A percentile compares a stretch with the other conserved stretches of the same genome.
Evolutionary conservation across 30 jellyfish, hydroid and myxozoan species (phyloP).

Genomic region (Turritopsis dohrnii): DNA sequence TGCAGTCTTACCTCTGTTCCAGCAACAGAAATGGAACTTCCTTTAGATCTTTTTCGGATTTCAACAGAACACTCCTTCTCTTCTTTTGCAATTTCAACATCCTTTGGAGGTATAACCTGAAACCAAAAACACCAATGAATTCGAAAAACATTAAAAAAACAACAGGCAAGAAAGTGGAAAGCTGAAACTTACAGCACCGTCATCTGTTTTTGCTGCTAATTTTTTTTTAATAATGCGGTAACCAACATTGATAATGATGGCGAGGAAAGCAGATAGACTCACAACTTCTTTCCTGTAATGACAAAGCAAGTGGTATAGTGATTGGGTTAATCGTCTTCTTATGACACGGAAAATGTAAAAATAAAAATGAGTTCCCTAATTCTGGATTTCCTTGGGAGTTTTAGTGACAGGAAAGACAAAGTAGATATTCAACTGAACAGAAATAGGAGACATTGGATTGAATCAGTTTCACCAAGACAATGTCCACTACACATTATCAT

Average conservation of each 20-base stretch:
- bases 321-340: too few relatives aligned
- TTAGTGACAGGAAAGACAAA: too few relatives aligned
- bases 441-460: too few relatives aligned
- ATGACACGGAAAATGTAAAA: too few relatives aligned
- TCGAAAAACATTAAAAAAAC: not conserved
- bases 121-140: not conserved
- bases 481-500: too few relatives aligned
- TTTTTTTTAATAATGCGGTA: slow-evolving; percentile 22
- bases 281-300: slow-evolving; percentile 73
- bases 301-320: too few relatives aligned
- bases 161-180: not conserved
- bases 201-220: slow-evolving; percentile 1
- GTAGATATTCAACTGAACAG: too few relatives aligned
- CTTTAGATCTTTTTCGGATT: not conserved
- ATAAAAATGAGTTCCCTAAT: too few relatives aligned
- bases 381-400: too few relatives aligned
- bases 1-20: not conserved
- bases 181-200: not conserved
- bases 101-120: not conserved
- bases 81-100: not conserved
- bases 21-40: slow-evolving; percentile 11
- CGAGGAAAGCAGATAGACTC: slow-evolving; percentile 49
- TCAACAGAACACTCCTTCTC: not conserved
- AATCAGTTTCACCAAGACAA: too few relatives aligned
- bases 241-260: slow-evolving; percentile 37